Evolutionary conservation across 1,140 invertebrate genomes (phyloP), one percentile per base, ranked within the genome.

Genomic region (Platorchestia sp.): DNA sequence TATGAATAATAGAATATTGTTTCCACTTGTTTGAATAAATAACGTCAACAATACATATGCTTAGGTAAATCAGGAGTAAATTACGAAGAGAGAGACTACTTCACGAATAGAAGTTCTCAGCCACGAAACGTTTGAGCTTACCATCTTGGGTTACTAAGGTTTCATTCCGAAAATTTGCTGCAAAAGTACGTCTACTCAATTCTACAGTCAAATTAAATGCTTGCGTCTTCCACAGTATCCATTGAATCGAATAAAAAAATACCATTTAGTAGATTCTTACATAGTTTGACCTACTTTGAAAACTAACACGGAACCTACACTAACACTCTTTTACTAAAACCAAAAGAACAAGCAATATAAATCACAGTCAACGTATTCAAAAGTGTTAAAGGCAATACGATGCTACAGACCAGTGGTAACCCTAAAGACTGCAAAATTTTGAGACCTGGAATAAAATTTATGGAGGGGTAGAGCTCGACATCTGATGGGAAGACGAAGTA

Each of bases 401-500:
- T n/a, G n/a, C n/a, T n/a, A n/a, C n/a, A n/a, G n/a, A n/a, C n/a
- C n/a, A n/a, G n/a, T n/a, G n/a, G n/a, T n/a, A n/a, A n/a, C n/a
- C n/a, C n/a, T n/a, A n/a, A n/a, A n/a, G n/a, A 36, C 59, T 22
- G 27, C 59, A 10, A 75, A 75, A 75, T 36, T 27, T 75, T 1
- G 14, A 45, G 86, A 96, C 95, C 96, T 95, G 75, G 95, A 51
- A 96, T 96, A 91, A 95, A 96, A 86, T 96, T 96, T 36, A 96
- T 45, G 51, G 96, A 96, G 10, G 99, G 98, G 97, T 99, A 99
- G 75, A 99, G 97, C 97, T 99, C 98, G 96, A 99, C 98, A 97
- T 99, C 99, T 16, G 98, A 99, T 3, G 98, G 98, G 96, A 99
- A 97, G 87, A 99, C 98, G 97, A 98, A 99, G 97, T 99, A 98